Conservation (phyloP, 1,140 invertebrate genomes). For the Holotrichia oblita region DNA sequence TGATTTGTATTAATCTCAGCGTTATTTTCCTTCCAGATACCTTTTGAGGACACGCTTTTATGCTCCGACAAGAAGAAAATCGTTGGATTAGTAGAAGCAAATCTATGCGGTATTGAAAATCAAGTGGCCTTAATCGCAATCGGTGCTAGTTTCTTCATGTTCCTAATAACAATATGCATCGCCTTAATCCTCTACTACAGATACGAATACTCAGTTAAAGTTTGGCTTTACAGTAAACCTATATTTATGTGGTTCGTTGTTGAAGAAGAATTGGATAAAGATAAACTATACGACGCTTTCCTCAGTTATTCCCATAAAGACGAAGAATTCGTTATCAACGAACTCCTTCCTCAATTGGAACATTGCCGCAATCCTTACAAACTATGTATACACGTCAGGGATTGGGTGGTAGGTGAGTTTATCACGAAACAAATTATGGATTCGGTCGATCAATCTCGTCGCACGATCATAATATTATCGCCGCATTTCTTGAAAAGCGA, state of each 20-base stretch:
- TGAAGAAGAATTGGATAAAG: slow-evolving; percentile 77
- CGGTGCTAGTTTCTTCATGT: not conserved
- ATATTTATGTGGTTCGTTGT: slow-evolving; percentile 72
- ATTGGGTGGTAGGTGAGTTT: slow-evolving; percentile 80
- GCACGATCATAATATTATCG: slow-evolving; percentile 85
- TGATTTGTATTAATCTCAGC: too few species aligned
- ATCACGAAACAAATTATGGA: slow-evolving; percentile 81
- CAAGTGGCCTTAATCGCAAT: slow-evolving; percentile 8
- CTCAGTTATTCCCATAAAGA: slow-evolving; percentile 87
- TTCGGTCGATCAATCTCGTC: slow-evolving; percentile 78
- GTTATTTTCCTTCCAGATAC: not conserved
- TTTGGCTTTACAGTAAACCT: slow-evolving; percentile 75
- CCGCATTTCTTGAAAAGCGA: slow-evolving; percentile 81
- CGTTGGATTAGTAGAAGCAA: not conserved
- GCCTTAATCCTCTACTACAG: slow-evolving; percentile 61
- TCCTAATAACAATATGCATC: not conserved
- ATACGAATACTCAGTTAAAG: slow-evolving; percentile 71
- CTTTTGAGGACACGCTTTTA: not conserved
- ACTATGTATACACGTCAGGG: slow-evolving; percentile 81
- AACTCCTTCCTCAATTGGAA: slow-evolving; percentile 75
- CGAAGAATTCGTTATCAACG: slow-evolving; percentile 74
- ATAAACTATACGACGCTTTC: slow-evolving; percentile 86
- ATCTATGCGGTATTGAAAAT: not conserved
- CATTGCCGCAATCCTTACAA: slow-evolving; percentile 67
- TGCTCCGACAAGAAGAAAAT: not conserved